These are phyloP conservation scores for Eupithecia pulchellata DNA, from an alignment of 2,888 invertebrate genomes.

Conservation along the genomic window DNA sequence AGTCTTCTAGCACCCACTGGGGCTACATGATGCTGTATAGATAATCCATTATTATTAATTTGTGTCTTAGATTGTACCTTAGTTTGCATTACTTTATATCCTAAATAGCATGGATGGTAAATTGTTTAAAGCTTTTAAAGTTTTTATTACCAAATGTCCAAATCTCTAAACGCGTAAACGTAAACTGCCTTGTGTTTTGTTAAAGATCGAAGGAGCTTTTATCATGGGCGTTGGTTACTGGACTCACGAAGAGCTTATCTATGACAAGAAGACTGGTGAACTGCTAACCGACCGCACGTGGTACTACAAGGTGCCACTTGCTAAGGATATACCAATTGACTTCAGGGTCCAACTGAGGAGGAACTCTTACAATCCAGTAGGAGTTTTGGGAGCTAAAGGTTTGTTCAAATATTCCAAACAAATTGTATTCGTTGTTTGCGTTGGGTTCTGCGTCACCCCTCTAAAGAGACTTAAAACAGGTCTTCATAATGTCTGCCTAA, in stretches of 20 bases:
- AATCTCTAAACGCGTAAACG: background rate
- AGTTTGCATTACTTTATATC: too few relatives aligned
- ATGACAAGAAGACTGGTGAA: constrained; percentile 87
- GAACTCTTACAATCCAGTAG: constrained; percentile 87
- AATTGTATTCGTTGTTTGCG: background rate
- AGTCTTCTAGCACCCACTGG: too few relatives aligned
- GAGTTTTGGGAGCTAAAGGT: constrained; percentile 66
- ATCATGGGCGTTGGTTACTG: constrained; percentile 91
- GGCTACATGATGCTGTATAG: too few relatives aligned
- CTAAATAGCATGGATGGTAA: too few relatives aligned
- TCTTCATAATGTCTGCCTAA: background rate
- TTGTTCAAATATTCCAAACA: constrained; percentile 7
- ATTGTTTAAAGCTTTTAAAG: too few relatives aligned
- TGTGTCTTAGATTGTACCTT: too few relatives aligned
- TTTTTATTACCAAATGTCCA: too few relatives aligned
- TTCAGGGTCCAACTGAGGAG: constrained; percentile 88
- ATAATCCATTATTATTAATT: too few relatives aligned
- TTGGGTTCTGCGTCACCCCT: too few relatives aligned
- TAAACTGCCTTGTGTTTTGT: background rate
- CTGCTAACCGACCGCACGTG: constrained; percentile 91
- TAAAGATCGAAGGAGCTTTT: constrained; percentile 89
- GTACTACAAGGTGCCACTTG: constrained; percentile 91
- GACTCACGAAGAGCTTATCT: constrained; percentile 89
- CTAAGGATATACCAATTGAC: constrained; percentile 91
- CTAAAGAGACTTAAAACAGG: too few relatives aligned